Conservation (phyloP, 2,888 invertebrate species). For the Chirona hameri region DNA sequence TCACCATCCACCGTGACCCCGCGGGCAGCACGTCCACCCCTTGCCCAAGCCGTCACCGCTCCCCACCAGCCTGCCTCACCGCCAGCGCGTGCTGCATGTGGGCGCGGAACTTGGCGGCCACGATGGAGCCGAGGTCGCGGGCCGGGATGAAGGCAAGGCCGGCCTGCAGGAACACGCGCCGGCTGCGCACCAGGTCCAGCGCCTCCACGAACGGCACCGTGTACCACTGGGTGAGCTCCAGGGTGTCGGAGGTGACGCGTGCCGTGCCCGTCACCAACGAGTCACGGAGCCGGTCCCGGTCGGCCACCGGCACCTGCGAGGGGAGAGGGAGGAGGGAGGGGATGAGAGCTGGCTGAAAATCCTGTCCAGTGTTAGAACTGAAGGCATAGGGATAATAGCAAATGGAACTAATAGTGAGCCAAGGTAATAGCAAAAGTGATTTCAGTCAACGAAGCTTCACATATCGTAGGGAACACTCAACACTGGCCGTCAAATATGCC, state of each 20-base stretch:
- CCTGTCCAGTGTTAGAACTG: too few relatives aligned
- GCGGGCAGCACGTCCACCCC: not conserved
- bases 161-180: slow-evolving; percentile 71
- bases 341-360: not conserved
- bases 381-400: too few relatives aligned
- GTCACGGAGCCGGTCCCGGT: not conserved
- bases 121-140: slow-evolving; percentile 76
- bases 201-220: slow-evolving; percentile 79
- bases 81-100: slow-evolving; percentile 64
- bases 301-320: not conserved
- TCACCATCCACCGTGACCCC: not conserved
- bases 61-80: not conserved
- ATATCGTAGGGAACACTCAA: too few relatives aligned
- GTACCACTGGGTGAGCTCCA: slow-evolving; percentile 7
- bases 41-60: not conserved
- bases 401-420: too few relatives aligned
- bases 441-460: not conserved
- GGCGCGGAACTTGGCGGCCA: slow-evolving; percentile 70
- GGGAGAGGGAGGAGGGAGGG: not conserved
- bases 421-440: not conserved
- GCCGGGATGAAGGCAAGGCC: slow-evolving; percentile 87
- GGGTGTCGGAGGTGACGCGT: not conserved
- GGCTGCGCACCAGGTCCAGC: slow-evolving; percentile 70
- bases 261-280: not conserved
- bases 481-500: too few relatives aligned